These are phyloP conservation scores for Eupithecia tripunctaria DNA, from an alignment of 2,888 invertebrate genomes.

Conservation along the genomic window DNA sequence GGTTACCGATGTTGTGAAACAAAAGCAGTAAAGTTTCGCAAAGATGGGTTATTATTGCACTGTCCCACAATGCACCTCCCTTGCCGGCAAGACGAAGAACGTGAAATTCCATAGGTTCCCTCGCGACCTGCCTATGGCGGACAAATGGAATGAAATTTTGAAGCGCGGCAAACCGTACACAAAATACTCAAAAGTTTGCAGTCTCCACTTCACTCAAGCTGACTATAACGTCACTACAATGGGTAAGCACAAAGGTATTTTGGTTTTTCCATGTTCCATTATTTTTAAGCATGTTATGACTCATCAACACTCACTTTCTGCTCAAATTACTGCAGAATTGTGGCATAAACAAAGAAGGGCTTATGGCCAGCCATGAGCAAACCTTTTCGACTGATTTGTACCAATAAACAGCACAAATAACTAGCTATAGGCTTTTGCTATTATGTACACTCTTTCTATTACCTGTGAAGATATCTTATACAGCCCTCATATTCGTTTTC, in stretches of 20 bases:
- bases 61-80: constrained; percentile 81
- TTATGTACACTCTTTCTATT: background rate
- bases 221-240: constrained; percentile 82
- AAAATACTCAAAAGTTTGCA: constrained; percentile 83
- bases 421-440: background rate
- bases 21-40: constrained; percentile 52
- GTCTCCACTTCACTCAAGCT: constrained; percentile 76
- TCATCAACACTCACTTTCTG: constrained; percentile 38
- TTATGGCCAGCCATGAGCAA: background rate
- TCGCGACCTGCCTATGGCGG: constrained; percentile 70
- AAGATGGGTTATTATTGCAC: constrained; percentile 83
- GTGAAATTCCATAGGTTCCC: constrained; percentile 82
- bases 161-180: constrained; percentile 80
- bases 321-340: background rate
- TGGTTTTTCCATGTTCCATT: constrained; percentile 73
- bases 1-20: constrained; percentile 45
- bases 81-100: constrained; percentile 83
- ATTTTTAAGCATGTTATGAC: constrained; percentile 46
- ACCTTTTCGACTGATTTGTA: background rate
- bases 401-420: background rate
- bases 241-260: constrained; percentile 82
- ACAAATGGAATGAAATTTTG: constrained; percentile 76
- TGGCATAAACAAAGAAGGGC: background rate
- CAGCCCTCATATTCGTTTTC: background rate
- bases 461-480: background rate